Conservation (phyloP, 2,888 invertebrate genomes). For the Allygus modestus region DNA sequence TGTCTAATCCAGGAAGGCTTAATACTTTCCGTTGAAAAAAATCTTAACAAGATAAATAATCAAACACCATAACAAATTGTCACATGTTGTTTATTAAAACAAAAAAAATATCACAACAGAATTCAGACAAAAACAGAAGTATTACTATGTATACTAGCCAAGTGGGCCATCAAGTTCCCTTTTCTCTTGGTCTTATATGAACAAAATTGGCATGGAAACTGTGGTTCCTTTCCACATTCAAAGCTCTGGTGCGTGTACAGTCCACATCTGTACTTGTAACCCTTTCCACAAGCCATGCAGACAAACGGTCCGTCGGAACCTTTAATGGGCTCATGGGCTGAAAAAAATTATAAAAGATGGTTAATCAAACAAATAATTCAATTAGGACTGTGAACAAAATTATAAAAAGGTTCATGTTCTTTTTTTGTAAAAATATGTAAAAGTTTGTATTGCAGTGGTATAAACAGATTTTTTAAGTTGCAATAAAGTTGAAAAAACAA, state of each 20-base stretch:
- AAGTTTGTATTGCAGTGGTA: too few species aligned
- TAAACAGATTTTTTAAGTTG: too few species aligned
- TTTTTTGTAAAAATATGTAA: too few species aligned
- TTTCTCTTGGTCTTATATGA: conserved; percentile 62
- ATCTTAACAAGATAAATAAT: not conserved
- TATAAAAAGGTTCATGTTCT: too few species aligned
- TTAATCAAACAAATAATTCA: not conserved
- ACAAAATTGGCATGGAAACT: conserved; percentile 68
- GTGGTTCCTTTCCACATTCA: conserved; percentile 74
- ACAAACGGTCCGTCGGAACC: conserved; percentile 2
- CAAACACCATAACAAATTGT: not conserved
- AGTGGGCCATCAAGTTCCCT: not conserved
- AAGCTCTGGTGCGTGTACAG: conserved; percentile 66
- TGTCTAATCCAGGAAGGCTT: too few species aligned
- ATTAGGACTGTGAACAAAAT: too few species aligned
- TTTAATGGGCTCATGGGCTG: not conserved
- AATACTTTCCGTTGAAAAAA: too few species aligned
- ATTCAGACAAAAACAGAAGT: not conserved
- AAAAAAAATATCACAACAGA: not conserved
- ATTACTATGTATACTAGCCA: not conserved
- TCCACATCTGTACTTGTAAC: conserved; percentile 14
- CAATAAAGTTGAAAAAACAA: too few species aligned
- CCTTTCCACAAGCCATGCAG: not conserved
- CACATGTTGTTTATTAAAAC: not conserved
- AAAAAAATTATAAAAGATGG: too few species aligned